A percentile compares a stretch with the other conserved stretches of the same genome.
Evolutionary conservation across 2,888 invertebrate species (phyloP).

Genomic region (Oscheius onirici): DNA sequence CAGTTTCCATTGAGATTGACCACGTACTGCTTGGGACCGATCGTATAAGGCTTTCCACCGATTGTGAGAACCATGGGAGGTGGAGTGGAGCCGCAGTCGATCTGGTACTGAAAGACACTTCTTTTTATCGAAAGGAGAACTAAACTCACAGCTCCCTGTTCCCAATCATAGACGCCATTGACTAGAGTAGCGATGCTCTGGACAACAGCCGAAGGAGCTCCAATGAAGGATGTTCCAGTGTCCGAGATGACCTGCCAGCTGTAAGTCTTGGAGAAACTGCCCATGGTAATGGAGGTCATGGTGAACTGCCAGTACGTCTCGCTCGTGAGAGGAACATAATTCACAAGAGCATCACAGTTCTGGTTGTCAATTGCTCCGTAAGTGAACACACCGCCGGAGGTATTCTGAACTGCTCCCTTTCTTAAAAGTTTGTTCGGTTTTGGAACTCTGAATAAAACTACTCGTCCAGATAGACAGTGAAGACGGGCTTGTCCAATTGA

Average conservation of each 20-base stretch:
- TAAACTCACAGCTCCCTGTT: conserved; percentile 2
- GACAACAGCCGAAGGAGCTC: background rate
- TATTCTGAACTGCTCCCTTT: conserved; percentile 14
- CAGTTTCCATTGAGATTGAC: conserved; percentile 47
- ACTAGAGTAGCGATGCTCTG: background rate
- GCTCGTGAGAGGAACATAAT: conserved; percentile 60
- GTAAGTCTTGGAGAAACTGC: conserved; percentile 45
- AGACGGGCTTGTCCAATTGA: conserved; percentile 82
- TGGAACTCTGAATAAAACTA: too few relatives aligned
- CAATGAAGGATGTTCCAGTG: conserved; percentile 52
- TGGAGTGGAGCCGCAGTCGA: conserved; percentile 38
- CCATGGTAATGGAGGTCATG: conserved; percentile 51
- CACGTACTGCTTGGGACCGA: conserved; percentile 62
- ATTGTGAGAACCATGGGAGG: conserved; percentile 59
- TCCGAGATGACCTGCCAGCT: conserved; percentile 59
- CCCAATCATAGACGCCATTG: conserved; percentile 3
- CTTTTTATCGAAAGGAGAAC: too few relatives aligned
- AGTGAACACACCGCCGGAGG: conserved; percentile 49
- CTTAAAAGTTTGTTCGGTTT: too few relatives aligned
- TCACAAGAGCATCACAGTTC: conserved; percentile 59
- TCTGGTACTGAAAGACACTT: conserved; percentile 49
- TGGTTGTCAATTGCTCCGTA: conserved; percentile 62
- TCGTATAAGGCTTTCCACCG: conserved; percentile 51
- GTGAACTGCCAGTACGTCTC: conserved; percentile 67
- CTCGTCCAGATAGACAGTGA: conserved; percentile 88